Percentiles rank a stretch among this genome's conserved stretches.
Conservation (phyloP, 1,140 invertebrate genomes). For the Orchesella cincta region DNA sequence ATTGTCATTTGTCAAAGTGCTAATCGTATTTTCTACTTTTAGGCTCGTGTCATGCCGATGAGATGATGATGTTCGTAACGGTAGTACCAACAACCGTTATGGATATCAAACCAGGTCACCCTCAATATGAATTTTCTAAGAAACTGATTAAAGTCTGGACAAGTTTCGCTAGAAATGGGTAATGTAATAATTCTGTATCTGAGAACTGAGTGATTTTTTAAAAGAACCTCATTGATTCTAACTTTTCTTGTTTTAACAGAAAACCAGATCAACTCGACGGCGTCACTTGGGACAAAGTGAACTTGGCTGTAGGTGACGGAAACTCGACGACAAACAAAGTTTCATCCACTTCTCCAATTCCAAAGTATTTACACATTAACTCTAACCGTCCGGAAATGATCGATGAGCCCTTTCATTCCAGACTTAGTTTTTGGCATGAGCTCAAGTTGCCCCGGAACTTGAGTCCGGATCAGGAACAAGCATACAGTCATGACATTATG, state of each 20-base stretch:
- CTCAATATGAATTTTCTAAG: constrained; percentile 31
- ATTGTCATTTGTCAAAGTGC: background rate
- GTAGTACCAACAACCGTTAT: background rate
- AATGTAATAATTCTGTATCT: background rate
- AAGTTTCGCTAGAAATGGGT: constrained; percentile 24
- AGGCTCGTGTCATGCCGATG: constrained; percentile 11
- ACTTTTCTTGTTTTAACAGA: background rate
- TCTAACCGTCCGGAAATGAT: constrained; percentile 11
- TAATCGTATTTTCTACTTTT: background rate
- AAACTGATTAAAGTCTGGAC: constrained; percentile 31
- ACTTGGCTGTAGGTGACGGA: background rate
- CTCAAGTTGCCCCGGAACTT: constrained; percentile 22
- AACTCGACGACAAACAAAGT: background rate
- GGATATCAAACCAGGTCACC: constrained; percentile 12
- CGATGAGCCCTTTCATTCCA: background rate
- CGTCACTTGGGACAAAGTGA: background rate
- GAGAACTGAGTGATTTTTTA: background rate
- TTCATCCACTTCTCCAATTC: background rate
- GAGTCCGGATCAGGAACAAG: background rate
- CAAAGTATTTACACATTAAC: background rate
- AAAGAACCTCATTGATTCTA: background rate
- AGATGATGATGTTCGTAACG: background rate
- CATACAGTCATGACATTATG: background rate
- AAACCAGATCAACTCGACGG: background rate
- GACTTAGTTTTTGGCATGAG: background rate